phyloP scores from a whole-genome alignment of 2,797 vertebrate genomes.

The Triplophysa yarkandensis region DNA sequence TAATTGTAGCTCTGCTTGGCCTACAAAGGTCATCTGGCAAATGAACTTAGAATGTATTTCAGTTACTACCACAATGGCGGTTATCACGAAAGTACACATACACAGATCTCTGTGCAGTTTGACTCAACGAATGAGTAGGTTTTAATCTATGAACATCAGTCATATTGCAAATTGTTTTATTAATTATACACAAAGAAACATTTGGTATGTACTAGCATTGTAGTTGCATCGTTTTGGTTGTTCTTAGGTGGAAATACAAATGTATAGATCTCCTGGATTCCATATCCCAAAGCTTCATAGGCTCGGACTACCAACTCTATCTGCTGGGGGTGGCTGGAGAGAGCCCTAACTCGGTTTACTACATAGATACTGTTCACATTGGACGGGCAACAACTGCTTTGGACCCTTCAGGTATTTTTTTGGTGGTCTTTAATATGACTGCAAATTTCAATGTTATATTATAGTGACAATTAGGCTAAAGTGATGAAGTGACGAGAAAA shows the following conservation, averaged over 20 bases:
- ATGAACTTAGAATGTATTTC: neutral
- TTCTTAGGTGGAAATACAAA: slow-evolving; percentile 83
- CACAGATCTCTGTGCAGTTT: neutral
- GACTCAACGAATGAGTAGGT: neutral
- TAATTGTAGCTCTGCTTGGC: neutral
- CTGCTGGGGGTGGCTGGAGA: slow-evolving; percentile 68
- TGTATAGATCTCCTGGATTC: slow-evolving; percentile 77
- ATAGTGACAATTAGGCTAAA: too few species aligned
- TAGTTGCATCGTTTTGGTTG: neutral
- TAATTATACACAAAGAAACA: too few species aligned
- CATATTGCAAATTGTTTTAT: neutral
- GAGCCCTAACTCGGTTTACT: slow-evolving; percentile 66
- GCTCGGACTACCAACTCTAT: slow-evolving; percentile 68
- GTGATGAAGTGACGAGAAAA: too few species aligned
- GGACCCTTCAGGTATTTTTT: slow-evolving; percentile 60
- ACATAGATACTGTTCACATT: slow-evolving; percentile 78
- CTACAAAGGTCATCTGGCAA: neutral
- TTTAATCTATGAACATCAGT: neutral
- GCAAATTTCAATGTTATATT: too few species aligned
- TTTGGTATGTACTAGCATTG: too few species aligned
- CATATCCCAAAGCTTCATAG: slow-evolving; percentile 68
- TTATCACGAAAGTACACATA: neutral
- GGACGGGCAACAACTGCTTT: slow-evolving; percentile 68
- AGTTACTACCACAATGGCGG: neutral
- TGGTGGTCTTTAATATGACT: neutral